A percentile compares a stretch with the other conserved stretches of the same genome.
These are phyloP conservation scores for Plagodis dolabraria DNA, from an alignment of 2,888 invertebrate genomes.

Conservation along the genomic window DNA sequence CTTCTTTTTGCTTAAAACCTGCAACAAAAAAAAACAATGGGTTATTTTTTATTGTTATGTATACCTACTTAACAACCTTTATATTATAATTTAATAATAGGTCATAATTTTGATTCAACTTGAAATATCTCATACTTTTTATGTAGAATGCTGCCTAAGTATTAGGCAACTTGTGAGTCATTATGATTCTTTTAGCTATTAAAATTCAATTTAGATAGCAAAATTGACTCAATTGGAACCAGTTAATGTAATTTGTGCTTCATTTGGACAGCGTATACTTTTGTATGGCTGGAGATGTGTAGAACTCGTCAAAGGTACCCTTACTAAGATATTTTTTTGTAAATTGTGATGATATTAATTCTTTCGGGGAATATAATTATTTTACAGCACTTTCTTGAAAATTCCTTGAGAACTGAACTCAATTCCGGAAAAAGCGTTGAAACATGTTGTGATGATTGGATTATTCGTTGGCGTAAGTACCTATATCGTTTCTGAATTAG, in stretches of 20 bases:
- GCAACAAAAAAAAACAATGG: conserved; percentile 22
- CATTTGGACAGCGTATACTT: not conserved
- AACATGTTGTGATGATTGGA: no score
- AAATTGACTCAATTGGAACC: conserved; percentile 18
- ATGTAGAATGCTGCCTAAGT: conserved; percentile 2
- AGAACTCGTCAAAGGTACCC: no score
- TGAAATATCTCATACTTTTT: not conserved
- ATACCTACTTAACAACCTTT: not conserved
- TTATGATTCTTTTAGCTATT: conserved; percentile 19
- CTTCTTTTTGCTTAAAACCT: conserved; percentile 20
- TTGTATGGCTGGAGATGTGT: no score
- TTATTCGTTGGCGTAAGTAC: no score
- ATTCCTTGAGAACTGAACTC: no score
- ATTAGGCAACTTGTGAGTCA: conserved; percentile 20
- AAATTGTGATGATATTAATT: no score
- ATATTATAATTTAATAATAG: conserved; percentile 11
- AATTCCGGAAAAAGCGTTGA: no score
- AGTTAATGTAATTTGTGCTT: conserved; percentile 13
- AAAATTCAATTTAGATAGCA: conserved; percentile 27
- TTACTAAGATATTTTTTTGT: no score
- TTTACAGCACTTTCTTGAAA: no score
- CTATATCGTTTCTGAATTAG: no score
- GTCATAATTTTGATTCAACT: conserved; percentile 8
- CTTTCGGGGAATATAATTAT: no score
- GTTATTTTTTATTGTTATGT: not conserved